These are phyloP conservation scores for Herminia tarsipennalis DNA, from an alignment of 2,888 invertebrate genomes.

Conservation along the genomic window DNA sequence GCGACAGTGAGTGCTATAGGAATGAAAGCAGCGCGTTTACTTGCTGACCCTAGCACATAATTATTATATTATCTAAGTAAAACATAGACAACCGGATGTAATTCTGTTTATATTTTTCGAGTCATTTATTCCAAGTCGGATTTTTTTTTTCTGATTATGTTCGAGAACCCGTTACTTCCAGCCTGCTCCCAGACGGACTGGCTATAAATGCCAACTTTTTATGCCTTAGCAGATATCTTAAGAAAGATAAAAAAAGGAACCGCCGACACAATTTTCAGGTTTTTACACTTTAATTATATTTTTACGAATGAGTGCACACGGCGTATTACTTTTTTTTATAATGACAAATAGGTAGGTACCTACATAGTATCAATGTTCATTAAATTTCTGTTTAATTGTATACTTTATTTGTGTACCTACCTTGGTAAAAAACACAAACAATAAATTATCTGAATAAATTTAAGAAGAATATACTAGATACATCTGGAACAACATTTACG, in stretches of 20 bases:
- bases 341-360: no score
- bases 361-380: no score
- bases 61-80: conserved; percentile 36
- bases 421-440: no score
- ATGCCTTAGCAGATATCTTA: conserved; percentile 6
- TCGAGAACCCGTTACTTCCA: conserved; percentile 22
- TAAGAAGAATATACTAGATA: no score
- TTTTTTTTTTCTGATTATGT: conserved; percentile 1
- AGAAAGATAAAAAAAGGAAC: conserved; percentile 4
- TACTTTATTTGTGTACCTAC: no score
- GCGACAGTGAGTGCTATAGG: conserved; percentile 46
- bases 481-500: no score
- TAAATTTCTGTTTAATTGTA: no score
- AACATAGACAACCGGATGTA: conserved; percentile 28
- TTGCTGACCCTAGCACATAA: conserved; percentile 48
- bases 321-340: background rate
- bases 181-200: conserved; percentile 21
- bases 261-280: background rate
- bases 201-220: conserved; percentile 28
- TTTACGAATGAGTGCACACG: conserved; percentile 2
- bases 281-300: conserved; percentile 7
- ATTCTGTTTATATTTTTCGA: conserved; percentile 19
- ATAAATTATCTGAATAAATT: no score
- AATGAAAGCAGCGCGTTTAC: conserved; percentile 40
- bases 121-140: conserved; percentile 7